Evolutionary conservation across 2,113 vertebrate species (phyloP), one percentile per base, ranked within the genome.

Genomic region (Felis chaus): DNA sequence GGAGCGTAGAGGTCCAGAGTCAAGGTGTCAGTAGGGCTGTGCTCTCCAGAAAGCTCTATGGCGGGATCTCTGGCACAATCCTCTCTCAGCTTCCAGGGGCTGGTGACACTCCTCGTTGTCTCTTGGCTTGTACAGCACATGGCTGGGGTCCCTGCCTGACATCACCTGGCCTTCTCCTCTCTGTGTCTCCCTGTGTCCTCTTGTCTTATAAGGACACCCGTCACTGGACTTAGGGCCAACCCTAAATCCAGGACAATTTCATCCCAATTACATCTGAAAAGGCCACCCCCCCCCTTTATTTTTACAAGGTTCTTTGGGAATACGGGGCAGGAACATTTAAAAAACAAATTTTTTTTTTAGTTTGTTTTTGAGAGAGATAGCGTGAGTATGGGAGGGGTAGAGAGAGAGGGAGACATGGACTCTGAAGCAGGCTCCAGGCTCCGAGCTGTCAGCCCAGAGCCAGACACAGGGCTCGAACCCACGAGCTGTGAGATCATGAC

Each of bases 61-160:
- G 50, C 8, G 12, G 71, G 7, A 18, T 14, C n/a, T 29, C 19
- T 31, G 15, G 53, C 25, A 0, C 0, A 81, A 57, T 31, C 36
- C 3, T 69, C 55, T 61, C 29, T 66, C 13, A 12, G 61, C 11
- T 33, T 63, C 55, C 31, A 0, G 66, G 1, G 41, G 33, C 61
- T 31, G 21, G 88, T 10, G 8, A 61, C 11, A 18, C 3, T 8
- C n/a, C 13, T 8, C 29, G 0, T 8, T 7, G 0, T 4, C 19
- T 61, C 25, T 21, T 3, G 19, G 74, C 23, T 63, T 23, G 11
- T 39, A 7, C 3, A 3, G 36, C 6, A 0, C 0, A 1, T 16
- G 39, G 3, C 79, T 50, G 18, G 29, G 12, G 7, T 29, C 73
- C 27, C 29, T 68, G 36, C 4, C n/a, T 27, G 18, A 19, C 25